Base-by-base conservation (phyloP, 92 coral and sea anemone species). In the Scolanthus callimorphus region DNA sequence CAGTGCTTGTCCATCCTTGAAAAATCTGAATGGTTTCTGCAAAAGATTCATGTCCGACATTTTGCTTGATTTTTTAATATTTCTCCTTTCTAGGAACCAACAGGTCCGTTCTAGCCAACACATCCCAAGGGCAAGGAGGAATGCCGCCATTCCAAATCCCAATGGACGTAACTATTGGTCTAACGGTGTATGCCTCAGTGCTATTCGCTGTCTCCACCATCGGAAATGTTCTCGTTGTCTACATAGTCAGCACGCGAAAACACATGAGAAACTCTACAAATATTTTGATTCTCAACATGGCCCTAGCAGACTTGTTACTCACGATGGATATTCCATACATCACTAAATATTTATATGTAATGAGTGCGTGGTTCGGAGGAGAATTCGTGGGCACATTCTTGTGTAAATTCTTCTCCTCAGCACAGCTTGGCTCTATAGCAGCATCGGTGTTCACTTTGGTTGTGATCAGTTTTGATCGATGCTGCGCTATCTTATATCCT, bases 201-300 rank as follows among this genome's bases (percentile, higher is more conserved):
- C 48, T 82, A 20, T 77, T 86, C 39, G 24, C 82, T 2, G 43
- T 76, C 11, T 66, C 95, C 0, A 45, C 77, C 25, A 41, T 82
- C 19, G 89, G 95, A 1, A 86, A 86, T 51, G 52, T 60, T 23
- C 22, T 79, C 1, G 89, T 86, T 21, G 66, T 86, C 20, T 82
- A 86, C 63, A 78, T 86, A 39, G 95, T 86, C n/a, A 49, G 65
- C 47, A 62, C 85, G 12, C 67, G 89, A 29, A 57, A 55, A 22
- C 67, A 86, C 63, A 86, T 86, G 95, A 64, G 79, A 50, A 86
- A 77, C 19, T 63, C 95, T 11, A 78, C 85, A 47, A 86, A 86
- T 29, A 73, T 82, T 10, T 85, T 86, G 13, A 86, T 86, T 13
- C 88, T 84, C 22, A 86, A 86, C 54, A 82, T 86, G 95, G 89